These are phyloP conservation scores for Dione juno DNA, from an alignment of 2,888 invertebrate genomes.

Conservation along the genomic window DNA sequence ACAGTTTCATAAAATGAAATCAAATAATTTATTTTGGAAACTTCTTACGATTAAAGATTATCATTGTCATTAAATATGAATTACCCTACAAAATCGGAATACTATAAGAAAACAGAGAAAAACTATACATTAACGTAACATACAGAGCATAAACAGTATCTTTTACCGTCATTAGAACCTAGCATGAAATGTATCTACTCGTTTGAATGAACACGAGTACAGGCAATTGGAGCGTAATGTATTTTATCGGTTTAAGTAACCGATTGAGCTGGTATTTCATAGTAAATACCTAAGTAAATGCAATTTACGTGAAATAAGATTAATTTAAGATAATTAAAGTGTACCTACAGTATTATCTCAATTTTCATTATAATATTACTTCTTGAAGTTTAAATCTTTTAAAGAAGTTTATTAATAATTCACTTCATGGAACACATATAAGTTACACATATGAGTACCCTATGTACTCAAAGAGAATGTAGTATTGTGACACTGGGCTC, in stretches of 20 bases:
- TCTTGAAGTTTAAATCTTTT: not conserved
- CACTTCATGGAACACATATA: not conserved
- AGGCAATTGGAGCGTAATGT: conserved; percentile 70
- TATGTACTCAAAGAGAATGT: too few species aligned
- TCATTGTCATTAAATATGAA: conserved; percentile 16
- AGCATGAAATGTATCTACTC: conserved; percentile 52
- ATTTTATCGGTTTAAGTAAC: conserved; percentile 53
- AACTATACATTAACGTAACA: conserved; percentile 31
- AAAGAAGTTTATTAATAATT: not conserved
- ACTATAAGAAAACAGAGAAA: conserved; percentile 24
- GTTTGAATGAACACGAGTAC: conserved; percentile 62
- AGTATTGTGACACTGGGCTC: too few species aligned
- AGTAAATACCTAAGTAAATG: conserved; percentile 33
- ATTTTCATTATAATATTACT: not conserved
- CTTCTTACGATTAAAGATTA: not conserved
- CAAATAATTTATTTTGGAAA: too few species aligned
- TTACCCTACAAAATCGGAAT: conserved; percentile 8
- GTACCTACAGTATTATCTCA: too few species aligned
- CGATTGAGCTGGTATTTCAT: conserved; percentile 46
- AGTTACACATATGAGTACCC: too few species aligned
- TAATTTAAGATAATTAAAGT: conserved; percentile 8
- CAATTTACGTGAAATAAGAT: conserved; percentile 29
- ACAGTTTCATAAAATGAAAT: conserved; percentile 22
- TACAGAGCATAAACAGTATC: conserved; percentile 40
- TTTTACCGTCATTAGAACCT: conserved; percentile 41